These are phyloP conservation scores for Chaetodon auriga DNA, from an alignment of 2,113 vertebrate species.

Conservation along the genomic window DNA sequence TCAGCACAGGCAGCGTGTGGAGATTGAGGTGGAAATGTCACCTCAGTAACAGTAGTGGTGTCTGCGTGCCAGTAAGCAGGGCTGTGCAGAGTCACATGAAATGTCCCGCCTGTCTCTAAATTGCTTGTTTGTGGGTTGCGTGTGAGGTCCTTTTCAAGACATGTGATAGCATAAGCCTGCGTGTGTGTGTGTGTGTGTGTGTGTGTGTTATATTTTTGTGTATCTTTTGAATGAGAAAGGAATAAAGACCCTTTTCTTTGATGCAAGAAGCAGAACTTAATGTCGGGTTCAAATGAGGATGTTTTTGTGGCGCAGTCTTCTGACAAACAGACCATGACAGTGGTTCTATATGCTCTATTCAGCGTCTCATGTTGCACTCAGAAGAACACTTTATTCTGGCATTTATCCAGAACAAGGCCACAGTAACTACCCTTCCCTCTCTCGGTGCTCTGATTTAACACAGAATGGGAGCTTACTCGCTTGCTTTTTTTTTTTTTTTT, in stretches of 20 bases:
- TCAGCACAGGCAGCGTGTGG: slow-evolving; percentile 52
- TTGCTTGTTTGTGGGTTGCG: slow-evolving; percentile 41
- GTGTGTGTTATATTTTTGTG: slow-evolving; percentile 42
- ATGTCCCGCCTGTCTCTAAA: slow-evolving; percentile 33
- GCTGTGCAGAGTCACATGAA: slow-evolving; percentile 53
- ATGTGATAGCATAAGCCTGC: slow-evolving; percentile 58
- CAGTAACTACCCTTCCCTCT: neutral
- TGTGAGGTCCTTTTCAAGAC: slow-evolving; percentile 37
- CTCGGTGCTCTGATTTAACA: neutral
- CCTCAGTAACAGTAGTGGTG: slow-evolving; percentile 16
- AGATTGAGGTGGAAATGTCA: slow-evolving; percentile 48
- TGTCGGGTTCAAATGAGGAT: slow-evolving; percentile 39
- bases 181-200: slow-evolving; percentile 47
- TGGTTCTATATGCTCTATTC: neutral
- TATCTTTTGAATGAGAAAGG: slow-evolving; percentile 30
- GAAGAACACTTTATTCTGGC: slow-evolving; percentile 10
- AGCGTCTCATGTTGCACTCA: slow-evolving; percentile 7
- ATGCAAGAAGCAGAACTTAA: slow-evolving; percentile 21
- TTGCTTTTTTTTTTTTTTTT: no score
- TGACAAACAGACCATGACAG: slow-evolving; percentile 32
- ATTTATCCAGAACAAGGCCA: neutral
- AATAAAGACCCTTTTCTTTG: slow-evolving; percentile 59
- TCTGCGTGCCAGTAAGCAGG: slow-evolving; percentile 12
- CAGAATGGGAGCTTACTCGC: no score
- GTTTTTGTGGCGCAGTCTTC: slow-evolving; percentile 37